Evolutionary conservation across 2,888 invertebrate genomes (phyloP).

Genomic region (Lasioglossum vierecki): DNA sequence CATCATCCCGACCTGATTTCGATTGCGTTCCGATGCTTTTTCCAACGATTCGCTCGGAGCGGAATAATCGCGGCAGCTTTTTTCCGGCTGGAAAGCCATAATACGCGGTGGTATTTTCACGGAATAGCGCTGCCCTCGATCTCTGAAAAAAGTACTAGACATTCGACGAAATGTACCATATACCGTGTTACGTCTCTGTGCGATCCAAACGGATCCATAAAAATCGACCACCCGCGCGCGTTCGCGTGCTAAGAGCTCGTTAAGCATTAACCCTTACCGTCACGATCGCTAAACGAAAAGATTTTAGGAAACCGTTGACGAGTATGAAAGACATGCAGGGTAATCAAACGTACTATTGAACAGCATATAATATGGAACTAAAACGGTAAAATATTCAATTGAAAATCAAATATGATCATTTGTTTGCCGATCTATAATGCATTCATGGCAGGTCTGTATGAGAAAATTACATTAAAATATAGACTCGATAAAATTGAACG

Average conservation of each 20-base stretch:
- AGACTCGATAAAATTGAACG: too few relatives aligned
- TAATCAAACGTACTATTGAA: too few relatives aligned
- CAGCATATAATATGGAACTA: too few relatives aligned
- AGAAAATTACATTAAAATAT: too few relatives aligned
- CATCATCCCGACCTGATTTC: conserved; percentile 45
- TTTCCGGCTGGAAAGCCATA: not conserved
- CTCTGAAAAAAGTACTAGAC: not conserved
- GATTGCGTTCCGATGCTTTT: conserved; percentile 12
- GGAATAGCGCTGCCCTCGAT: not conserved
- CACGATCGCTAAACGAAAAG: not conserved
- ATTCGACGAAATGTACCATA: not conserved
- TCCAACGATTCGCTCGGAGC: not conserved
- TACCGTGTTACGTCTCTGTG: not conserved
- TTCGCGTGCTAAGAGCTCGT: not conserved
- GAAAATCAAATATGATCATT: too few relatives aligned
- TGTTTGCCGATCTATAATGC: too few relatives aligned
- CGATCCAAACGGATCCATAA: not conserved
- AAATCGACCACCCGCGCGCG: conserved; percentile 8
- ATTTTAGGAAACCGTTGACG: not conserved
- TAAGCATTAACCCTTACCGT: not conserved
- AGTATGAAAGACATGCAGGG: too few relatives aligned
- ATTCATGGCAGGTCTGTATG: too few relatives aligned
- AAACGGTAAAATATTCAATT: too few relatives aligned
- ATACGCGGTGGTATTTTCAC: not conserved
- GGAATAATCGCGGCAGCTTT: not conserved